Evolutionary conservation across 1,140 invertebrate genomes (phyloP).

Genomic region (Schlechtendalia chinensis): DNA sequence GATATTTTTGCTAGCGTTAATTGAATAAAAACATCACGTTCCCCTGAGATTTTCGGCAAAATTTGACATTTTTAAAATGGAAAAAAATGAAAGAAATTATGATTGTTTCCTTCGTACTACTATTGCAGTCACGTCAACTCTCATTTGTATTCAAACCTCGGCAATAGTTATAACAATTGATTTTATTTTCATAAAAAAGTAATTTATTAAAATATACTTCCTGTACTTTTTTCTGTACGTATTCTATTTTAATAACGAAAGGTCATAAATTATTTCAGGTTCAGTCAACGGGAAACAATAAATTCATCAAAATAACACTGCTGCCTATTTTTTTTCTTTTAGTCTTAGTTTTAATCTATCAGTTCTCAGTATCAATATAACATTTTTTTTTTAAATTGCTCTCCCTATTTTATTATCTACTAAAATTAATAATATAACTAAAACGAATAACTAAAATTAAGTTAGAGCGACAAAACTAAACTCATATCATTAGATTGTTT

Average conservation of each 20-base stretch:
- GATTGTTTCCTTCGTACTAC: constrained; percentile 31
- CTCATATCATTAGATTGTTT: not conserved
- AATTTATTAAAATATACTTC: constrained; percentile 50
- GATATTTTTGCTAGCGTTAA: constrained; percentile 10
- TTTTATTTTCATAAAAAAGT: constrained; percentile 49
- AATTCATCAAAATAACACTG: constrained; percentile 39
- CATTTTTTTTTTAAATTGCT: not conserved
- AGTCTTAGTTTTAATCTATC: not conserved
- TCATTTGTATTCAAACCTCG: constrained; percentile 49
- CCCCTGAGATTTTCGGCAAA: constrained; percentile 21
- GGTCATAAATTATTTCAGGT: constrained; percentile 32
- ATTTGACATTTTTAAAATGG: constrained; percentile 14
- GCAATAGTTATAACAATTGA: constrained; percentile 48
- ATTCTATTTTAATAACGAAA: constrained; percentile 47
- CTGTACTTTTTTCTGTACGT: constrained; percentile 38
- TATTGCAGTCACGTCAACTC: constrained; percentile 47
- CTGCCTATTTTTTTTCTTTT: constrained; percentile 11
- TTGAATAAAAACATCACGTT: constrained; percentile 45
- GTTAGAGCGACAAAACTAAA: not conserved
- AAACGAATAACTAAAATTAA: not conserved
- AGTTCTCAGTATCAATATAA: not conserved
- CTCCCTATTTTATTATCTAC: not conserved
- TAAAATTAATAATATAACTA: not conserved
- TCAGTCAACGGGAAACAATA: constrained; percentile 27
- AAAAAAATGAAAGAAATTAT: constrained; percentile 43